These are phyloP conservation scores for Bacillus rossius DNA, from an alignment of 1,140 invertebrate genomes.

Conservation along the genomic window DNA sequence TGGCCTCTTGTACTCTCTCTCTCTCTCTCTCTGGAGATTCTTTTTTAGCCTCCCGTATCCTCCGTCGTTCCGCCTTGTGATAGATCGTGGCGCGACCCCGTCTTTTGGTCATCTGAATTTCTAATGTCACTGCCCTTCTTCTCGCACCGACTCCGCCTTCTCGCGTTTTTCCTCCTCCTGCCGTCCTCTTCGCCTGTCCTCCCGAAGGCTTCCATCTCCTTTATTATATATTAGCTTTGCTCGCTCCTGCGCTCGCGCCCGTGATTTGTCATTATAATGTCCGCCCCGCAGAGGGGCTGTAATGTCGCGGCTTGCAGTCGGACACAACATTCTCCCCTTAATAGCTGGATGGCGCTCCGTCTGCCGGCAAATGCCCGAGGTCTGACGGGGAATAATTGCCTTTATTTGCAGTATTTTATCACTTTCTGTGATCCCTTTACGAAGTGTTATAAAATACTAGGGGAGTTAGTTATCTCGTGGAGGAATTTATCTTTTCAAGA, in stretches of 20 bases:
- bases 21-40: neutral
- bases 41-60: slow-evolving; percentile 1
- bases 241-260: neutral
- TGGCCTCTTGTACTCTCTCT: no score
- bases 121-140: slow-evolving; percentile 8
- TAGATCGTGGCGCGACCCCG: slow-evolving; percentile 1
- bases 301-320: no score
- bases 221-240: slow-evolving; percentile 6
- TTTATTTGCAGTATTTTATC: no score
- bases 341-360: no score
- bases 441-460: no score
- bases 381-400: no score
- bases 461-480: no score
- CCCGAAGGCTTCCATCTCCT: neutral
- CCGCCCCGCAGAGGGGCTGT: neutral
- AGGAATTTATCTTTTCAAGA: no score
- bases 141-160: neutral
- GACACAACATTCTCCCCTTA: no score
- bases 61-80: slow-evolving; percentile 5
- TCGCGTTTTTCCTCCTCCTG: neutral
- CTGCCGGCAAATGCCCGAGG: no score
- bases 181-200: neutral
- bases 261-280: slow-evolving; percentile 8
- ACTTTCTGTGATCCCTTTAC: no score
- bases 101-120: slow-evolving; percentile 13